Percentiles rank a stretch among this genome's conserved stretches.
Conservation (phyloP, 1,140 invertebrate species). For the Heliconius hermathena region DNA sequence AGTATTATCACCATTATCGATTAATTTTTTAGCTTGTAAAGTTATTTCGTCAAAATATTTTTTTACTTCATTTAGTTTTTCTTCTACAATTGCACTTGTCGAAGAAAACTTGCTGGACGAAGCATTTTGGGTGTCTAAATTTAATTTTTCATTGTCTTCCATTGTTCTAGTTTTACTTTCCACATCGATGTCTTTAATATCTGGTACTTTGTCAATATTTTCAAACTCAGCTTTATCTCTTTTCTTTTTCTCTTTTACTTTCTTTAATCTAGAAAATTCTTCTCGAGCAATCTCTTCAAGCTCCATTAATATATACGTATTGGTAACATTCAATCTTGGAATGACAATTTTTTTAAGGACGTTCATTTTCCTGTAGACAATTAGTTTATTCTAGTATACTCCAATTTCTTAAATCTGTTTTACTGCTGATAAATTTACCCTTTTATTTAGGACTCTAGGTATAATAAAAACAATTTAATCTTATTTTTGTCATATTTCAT, state of each 20-base stretch:
- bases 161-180: neutral
- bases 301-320: constrained; percentile 49
- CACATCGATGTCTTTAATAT: neutral
- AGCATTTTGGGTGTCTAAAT: neutral
- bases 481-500: neutral
- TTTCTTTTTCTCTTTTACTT: constrained; percentile 47
- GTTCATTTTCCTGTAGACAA: constrained; percentile 54
- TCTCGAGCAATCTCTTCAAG: constrained; percentile 53
- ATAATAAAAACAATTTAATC: neutral
- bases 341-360: constrained; percentile 50
- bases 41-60: constrained; percentile 39
- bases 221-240: constrained; percentile 18
- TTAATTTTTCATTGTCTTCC: neutral
- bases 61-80: constrained; percentile 35
- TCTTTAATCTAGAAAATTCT: constrained; percentile 52
- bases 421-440: constrained; percentile 21
- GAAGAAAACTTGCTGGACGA: constrained; percentile 1
- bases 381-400: constrained; percentile 15
- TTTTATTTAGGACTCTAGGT: neutral
- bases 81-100: neutral
- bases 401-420: constrained; percentile 17
- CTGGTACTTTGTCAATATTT: neutral
- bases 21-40: constrained; percentile 37
- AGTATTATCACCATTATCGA: constrained; percentile 31
- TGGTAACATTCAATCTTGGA: constrained; percentile 46